Base-by-base conservation (phyloP, 2,888 invertebrate genomes). In the Drosophila pseudotakahashii region DNA sequence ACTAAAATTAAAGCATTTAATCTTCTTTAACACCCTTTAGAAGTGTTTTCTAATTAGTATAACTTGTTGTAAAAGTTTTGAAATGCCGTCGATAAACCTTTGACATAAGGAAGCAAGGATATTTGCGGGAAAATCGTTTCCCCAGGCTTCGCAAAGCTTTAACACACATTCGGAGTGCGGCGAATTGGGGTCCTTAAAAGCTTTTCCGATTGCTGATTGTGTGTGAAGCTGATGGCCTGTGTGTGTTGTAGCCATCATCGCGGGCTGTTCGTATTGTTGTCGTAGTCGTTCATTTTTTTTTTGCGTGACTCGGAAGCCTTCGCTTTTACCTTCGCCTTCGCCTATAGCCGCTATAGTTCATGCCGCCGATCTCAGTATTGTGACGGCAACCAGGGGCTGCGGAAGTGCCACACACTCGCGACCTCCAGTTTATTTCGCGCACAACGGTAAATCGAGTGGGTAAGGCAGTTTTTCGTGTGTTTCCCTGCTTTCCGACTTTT, bases 401-500 rank as follows among this genome's bases (percentile, higher is more conserved):
- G 77, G 77, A 66, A 78, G 80, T 78, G 74, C 62, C 57, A 57
- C 69, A 74, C 70, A 55, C 50, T 71, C 73, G 77, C 75, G 75
- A 52, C 62, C 71, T 54, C 30, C 51, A 30, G 34, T 30, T 11
- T 26, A 26, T 26, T 14, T n/a, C 50, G 34, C 36, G 61, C 30
- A 45, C 34, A 55, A 34, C 52, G 61, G 70, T 53, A 57, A 41
- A 57, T 36, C 54, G 66, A 37, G 61, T 54, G 54, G 39, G 53
- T 54, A n/a, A 58, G 52, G 39, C 37, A 19, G 54, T 54, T 52
- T 50, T 19, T n/a, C n/a, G n/a, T n/a, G n/a, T n/a, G n/a, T n/a
- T n/a, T n/a, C n/a, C n/a, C n/a, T n/a, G n/a, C n/a, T n/a, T n/a
- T 45, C n/a, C 26, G 44, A 4, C 7, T 26, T 45, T 26, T n/a